Percentiles rank a stretch among this genome's conserved stretches.
These are phyloP conservation scores for Amazona vittata DNA, from an alignment of 2,113 vertebrate species.

Conservation along the genomic window DNA sequence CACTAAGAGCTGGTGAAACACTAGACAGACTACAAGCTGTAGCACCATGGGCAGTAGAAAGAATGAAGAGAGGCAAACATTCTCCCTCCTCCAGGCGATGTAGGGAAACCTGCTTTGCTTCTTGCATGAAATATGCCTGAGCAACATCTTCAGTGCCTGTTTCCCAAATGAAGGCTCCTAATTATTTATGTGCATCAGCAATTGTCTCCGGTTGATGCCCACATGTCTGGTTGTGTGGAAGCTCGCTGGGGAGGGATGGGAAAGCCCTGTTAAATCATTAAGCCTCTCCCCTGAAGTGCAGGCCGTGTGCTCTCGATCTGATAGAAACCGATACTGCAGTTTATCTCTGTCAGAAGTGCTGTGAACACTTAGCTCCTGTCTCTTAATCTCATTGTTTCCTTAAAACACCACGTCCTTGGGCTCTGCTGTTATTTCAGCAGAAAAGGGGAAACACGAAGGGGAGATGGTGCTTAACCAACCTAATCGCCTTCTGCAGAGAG, in stretches of 20 bases:
- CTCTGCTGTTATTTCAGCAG: neutral
- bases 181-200: neutral
- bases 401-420: neutral
- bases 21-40: neutral
- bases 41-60: neutral
- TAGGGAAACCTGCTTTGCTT: neutral
- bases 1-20: neutral
- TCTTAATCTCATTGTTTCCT: neutral
- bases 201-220: neutral
- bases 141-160: neutral
- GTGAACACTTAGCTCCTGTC: neutral
- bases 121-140: neutral
- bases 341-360: conserved; percentile 11
- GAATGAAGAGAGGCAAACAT: neutral
- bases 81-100: neutral
- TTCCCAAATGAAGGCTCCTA: neutral
- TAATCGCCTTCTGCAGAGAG: accelerated
- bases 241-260: neutral
- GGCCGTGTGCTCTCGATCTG: neutral
- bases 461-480: neutral
- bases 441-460: neutral
- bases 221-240: neutral
- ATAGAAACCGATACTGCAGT: neutral
- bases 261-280: neutral
- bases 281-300: neutral